Conservation (phyloP, 2,888 invertebrate species). For the Leuctra nigra region DNA sequence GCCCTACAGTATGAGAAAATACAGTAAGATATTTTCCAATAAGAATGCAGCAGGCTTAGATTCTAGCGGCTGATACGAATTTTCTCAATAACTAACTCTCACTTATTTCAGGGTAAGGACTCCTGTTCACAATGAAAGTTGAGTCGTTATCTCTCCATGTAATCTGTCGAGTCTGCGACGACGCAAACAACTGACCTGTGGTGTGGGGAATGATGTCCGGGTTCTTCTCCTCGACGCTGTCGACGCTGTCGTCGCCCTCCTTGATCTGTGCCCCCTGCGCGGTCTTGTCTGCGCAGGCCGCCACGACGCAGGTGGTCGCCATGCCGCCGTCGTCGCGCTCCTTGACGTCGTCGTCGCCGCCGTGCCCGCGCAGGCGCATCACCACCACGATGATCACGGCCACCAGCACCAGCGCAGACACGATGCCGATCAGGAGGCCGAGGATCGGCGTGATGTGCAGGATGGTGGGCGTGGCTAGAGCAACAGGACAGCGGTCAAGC, state of each 20-base stretch:
- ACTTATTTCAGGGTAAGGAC: no score
- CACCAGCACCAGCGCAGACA: constrained; percentile 47
- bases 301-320: constrained; percentile 14
- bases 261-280: constrained; percentile 41
- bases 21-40: no score
- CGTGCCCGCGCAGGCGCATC: constrained; percentile 43
- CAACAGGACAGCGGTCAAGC: no score
- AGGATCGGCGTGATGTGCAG: constrained; percentile 49
- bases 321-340: constrained; percentile 29
- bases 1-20: no score
- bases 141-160: no score
- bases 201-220: constrained; percentile 53
- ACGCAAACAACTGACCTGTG: constrained; percentile 37
- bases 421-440: constrained; percentile 47
- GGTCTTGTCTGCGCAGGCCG: constrained; percentile 25
- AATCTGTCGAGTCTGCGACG: background rate
- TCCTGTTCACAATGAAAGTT: no score
- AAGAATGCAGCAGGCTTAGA: no score
- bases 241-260: constrained; percentile 44
- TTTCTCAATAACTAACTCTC: no score
- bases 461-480: constrained; percentile 46
- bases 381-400: constrained; percentile 46
- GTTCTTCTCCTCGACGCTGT: constrained; percentile 50
- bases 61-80: no score
- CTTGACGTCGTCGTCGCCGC: constrained; percentile 30